Conservation (phyloP, 2,888 invertebrate genomes). For the Notodonta ziczac region DNA sequence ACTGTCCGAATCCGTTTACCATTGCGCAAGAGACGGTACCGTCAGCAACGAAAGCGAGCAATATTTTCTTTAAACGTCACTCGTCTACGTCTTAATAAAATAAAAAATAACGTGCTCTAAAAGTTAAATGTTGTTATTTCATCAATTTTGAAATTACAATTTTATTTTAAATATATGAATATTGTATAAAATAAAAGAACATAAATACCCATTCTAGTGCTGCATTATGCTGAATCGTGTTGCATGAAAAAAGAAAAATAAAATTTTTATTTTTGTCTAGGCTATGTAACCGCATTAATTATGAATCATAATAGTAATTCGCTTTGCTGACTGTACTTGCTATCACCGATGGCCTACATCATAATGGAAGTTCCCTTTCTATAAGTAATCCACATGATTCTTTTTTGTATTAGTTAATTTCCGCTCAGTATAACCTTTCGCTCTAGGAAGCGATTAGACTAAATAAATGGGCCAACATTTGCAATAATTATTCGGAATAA, state of each 20-base stretch:
- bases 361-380: constrained; percentile 3
- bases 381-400: constrained; percentile 12
- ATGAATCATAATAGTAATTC: not conserved
- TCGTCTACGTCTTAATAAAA: not conserved
- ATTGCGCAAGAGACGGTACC: constrained; percentile 20
- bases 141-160: too few species aligned
- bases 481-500: constrained; percentile 10
- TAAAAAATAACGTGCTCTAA: too few species aligned
- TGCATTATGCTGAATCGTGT: too few species aligned
- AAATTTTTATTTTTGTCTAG: too few species aligned
- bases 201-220: too few species aligned
- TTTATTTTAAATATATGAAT: too few species aligned
- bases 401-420: constrained; percentile 23
- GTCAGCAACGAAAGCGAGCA: not conserved
- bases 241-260: too few species aligned
- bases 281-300: too few species aligned
- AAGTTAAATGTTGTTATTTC: too few species aligned
- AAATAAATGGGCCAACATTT: constrained; percentile 35
- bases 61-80: not conserved
- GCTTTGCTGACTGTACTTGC: constrained; percentile 9
- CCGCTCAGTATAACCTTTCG: constrained; percentile 29
- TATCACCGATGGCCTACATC: constrained; percentile 23
- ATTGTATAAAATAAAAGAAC: too few species aligned
- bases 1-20: constrained; percentile 19
- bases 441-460: constrained; percentile 40